These are phyloP conservation scores for Aratinga solstitialis DNA, from an alignment of 2,797 vertebrate genomes.

Conservation along the genomic window DNA sequence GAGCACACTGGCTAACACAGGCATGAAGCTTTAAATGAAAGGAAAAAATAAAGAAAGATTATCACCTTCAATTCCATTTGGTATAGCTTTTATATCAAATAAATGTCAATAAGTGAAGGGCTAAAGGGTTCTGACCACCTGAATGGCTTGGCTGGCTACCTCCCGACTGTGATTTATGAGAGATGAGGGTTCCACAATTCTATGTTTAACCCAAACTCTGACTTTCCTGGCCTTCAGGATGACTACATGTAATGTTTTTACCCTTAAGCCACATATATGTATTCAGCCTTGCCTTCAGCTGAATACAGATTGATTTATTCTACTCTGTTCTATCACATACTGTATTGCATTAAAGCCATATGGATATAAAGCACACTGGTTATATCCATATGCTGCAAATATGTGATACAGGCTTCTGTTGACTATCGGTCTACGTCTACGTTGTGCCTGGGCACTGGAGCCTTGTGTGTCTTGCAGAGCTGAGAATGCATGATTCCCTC, in stretches of 20 bases:
- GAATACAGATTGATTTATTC: background rate
- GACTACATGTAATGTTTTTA: background rate
- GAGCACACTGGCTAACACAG: background rate
- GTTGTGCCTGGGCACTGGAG: background rate
- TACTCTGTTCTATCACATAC: background rate
- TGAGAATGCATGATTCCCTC: constrained; percentile 46
- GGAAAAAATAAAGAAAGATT: background rate
- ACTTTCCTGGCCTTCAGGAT: background rate
- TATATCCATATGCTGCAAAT: constrained; percentile 32
- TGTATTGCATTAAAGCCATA: constrained; percentile 14
- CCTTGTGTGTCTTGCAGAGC: constrained; percentile 19
- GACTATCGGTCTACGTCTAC: background rate
- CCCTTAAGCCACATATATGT: background rate
- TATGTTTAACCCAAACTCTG: background rate
- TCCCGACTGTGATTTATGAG: background rate
- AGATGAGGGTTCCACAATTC: background rate
- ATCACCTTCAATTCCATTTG: background rate
- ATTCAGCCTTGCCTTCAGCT: background rate
- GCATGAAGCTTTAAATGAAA: background rate
- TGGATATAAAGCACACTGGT: background rate
- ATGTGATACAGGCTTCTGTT: background rate
- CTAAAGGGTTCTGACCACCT: background rate
- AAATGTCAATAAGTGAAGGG: background rate
- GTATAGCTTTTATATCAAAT: background rate
- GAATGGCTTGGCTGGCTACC: background rate